Base-by-base conservation (phyloP, 2,888 invertebrate genomes). In the Ditylenchus weischeri region DNA sequence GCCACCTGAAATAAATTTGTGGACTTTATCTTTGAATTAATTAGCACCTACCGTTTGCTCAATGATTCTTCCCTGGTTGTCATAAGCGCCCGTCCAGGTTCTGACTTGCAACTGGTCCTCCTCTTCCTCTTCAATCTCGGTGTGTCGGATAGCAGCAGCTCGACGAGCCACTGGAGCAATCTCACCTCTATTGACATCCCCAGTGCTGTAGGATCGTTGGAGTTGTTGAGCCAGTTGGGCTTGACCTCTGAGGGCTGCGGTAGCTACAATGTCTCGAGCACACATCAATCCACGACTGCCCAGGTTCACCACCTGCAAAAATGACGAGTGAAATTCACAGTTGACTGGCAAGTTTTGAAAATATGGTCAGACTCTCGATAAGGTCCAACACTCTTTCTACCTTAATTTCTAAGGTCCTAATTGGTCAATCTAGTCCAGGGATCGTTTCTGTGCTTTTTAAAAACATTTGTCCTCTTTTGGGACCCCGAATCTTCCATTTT, bases 171-270 rank as follows among this genome's bases (percentile, higher is more conserved):
- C 18, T 49, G 43, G 21, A 21, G 51, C 43, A 36, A 66, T 19
- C 48, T 64, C 50, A 18, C 36, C 43, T 7, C 29, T 21, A 19
- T 23, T 65, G 18, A 68, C 64, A 49, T 68, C 69, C 21, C 57
- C 62, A 36, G 60, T 50, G 57, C 69, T 68, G 36, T 66, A 68
- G 21, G 69, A 68, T 21, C 69, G 69, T 10, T 67, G 66, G 13
- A 65, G 57, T 49, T 68, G 68, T 49, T 68, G 65, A 21, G 66
- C 65, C 18, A 81, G 66, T 62, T 81, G 79, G 62, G 76, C 76
- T 48, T 80, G 79, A n/a, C 81, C 79, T n/a, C 81, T 72, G 36
- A 79, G 66, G 0, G 82, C 82, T 0, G 81, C 82, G 21, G 79
- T 79, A 4, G 81, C 76, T 10, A 83, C 80, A 43, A 82, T 80